phyloP scores from a whole-genome alignment of 2,797 vertebrate genomes.

The Rachycentron canadum region DNA sequence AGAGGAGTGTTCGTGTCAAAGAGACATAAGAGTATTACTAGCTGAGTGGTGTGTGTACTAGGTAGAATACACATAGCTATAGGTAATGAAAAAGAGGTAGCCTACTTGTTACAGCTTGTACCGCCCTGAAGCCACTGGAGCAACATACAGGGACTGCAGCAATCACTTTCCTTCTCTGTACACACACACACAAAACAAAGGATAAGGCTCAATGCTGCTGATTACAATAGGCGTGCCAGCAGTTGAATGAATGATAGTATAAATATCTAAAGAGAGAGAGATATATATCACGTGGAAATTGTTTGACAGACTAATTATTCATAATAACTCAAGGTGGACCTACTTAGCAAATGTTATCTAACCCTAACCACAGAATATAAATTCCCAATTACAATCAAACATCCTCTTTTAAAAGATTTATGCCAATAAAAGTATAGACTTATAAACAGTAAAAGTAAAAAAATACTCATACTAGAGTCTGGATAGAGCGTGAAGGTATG shows the following conservation, averaged over 20 bases:
- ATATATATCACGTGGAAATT: not conserved
- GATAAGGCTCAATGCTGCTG: not conserved
- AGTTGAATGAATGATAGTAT: constrained; percentile 8
- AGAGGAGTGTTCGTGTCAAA: not conserved
- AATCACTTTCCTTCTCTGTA: constrained; percentile 45
- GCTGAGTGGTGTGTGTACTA: not conserved
- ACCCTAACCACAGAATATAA: not conserved
- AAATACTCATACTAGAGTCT: too few species aligned
- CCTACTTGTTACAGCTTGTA: constrained; percentile 69
- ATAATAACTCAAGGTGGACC: not conserved
- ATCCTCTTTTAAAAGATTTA: not conserved
- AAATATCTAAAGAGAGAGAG: too few species aligned
- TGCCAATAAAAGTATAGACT: not conserved
- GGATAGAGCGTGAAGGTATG: too few species aligned
- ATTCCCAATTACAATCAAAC: not conserved
- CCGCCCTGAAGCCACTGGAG: constrained; percentile 50
- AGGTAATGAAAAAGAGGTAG: constrained; percentile 47
- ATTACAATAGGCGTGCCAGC: not conserved
- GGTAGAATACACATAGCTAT: constrained; percentile 47
- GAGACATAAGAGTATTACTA: not conserved
- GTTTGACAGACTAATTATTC: not conserved
- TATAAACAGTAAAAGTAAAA: not conserved
- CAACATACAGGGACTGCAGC: constrained; percentile 3
- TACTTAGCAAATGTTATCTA: not conserved
- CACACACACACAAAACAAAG: constrained; percentile 3